Conservation (phyloP, 2,888 invertebrate genomes). For the Sinotaia quadrata region DNA sequence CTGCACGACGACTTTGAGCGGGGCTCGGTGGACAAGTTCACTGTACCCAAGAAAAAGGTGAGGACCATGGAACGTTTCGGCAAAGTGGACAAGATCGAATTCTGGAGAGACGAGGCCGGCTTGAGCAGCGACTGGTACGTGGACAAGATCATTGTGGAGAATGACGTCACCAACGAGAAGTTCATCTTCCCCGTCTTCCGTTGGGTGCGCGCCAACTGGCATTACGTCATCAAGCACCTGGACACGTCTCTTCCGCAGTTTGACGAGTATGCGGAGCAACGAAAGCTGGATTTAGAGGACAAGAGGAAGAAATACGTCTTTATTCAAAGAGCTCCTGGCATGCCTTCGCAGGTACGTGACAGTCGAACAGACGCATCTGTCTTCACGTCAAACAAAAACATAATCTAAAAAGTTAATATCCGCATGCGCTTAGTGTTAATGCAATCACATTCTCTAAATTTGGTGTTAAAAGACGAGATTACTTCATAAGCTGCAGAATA, state of each 20-base stretch:
- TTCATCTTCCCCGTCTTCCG: constrained; percentile 72
- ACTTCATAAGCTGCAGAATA: too few species aligned
- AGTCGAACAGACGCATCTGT: too few species aligned
- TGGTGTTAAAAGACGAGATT: too few species aligned
- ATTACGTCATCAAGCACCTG: constrained; percentile 70
- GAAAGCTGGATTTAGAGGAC: constrained; percentile 69
- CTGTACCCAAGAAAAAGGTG: constrained; percentile 41
- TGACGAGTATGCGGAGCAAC: constrained; percentile 68
- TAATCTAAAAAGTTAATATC: too few species aligned
- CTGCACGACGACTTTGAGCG: constrained; percentile 68
- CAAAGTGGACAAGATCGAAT: constrained; percentile 59
- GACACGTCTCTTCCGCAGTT: constrained; percentile 72
- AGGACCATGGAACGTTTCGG: constrained; percentile 28
- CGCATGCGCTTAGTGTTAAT: too few species aligned
- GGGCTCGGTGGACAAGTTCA: constrained; percentile 54
- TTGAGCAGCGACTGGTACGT: constrained; percentile 72
- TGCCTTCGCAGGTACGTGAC: constrained; percentile 61
- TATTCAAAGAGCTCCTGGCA: constrained; percentile 45
- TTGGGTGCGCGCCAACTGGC: constrained; percentile 70
- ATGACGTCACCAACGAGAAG: constrained; percentile 53
- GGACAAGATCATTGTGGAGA: constrained; percentile 65
- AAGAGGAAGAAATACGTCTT: constrained; percentile 60
- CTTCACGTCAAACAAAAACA: too few species aligned
- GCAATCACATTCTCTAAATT: too few species aligned
- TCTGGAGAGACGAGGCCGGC: constrained; percentile 69